These are phyloP conservation scores for Periophthalmus magnuspinnatus DNA, from an alignment of 2,797 vertebrate species.

Conservation along the genomic window DNA sequence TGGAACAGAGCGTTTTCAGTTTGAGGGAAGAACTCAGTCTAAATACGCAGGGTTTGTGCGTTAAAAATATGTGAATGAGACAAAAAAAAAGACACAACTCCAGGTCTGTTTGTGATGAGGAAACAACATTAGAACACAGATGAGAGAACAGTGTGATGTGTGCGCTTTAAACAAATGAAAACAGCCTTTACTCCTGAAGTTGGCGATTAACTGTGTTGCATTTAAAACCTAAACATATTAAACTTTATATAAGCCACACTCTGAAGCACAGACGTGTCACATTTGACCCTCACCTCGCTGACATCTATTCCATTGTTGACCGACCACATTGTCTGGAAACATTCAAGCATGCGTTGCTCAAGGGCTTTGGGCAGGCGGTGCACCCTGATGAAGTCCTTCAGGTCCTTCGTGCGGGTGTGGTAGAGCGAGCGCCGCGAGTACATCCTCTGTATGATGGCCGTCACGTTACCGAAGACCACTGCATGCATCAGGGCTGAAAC, in stretches of 20 bases:
- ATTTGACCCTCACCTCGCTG: slow-evolving; percentile 56
- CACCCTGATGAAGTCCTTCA: slow-evolving; percentile 76
- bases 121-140: too few species aligned
- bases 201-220: neutral
- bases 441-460: slow-evolving; percentile 78
- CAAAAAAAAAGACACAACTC: too few species aligned
- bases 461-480: slow-evolving; percentile 77
- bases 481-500: slow-evolving; percentile 70
- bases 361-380: slow-evolving; percentile 70
- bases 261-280: neutral
- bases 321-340: slow-evolving; percentile 96
- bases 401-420: slow-evolving; percentile 75
- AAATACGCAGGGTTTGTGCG: too few species aligned
- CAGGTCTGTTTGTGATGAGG: too few species aligned
- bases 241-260: neutral
- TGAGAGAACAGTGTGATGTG: too few species aligned
- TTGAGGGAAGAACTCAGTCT: too few species aligned
- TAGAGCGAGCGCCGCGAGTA: slow-evolving; percentile 73
- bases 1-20: too few species aligned
- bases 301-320: slow-evolving; percentile 94
- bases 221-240: neutral
- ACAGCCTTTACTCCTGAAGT: neutral
- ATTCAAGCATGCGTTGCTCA: slow-evolving; percentile 95
- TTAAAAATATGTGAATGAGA: too few species aligned
- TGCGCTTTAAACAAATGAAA: neutral